phyloP scores from a whole-genome alignment of 2,888 invertebrate genomes.

The Hartigia nigra region DNA sequence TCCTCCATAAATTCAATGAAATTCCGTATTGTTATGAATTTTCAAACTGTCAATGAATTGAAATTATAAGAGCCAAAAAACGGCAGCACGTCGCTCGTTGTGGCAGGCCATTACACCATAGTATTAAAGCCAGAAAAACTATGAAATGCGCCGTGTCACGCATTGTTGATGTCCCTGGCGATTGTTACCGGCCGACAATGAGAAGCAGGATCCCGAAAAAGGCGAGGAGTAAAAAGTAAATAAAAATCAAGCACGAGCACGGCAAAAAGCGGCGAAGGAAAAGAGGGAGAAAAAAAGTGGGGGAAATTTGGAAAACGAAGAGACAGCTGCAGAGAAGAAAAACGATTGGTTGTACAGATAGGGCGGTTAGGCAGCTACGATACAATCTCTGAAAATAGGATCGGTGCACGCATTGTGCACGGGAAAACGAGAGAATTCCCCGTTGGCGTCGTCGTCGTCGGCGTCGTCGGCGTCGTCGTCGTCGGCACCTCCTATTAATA shows the following conservation, averaged over 20 bases:
- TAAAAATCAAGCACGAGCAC: constrained; percentile 17
- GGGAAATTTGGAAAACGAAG: constrained; percentile 3
- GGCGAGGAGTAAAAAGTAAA: background rate
- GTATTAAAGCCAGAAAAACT: background rate
- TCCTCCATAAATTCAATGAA: background rate
- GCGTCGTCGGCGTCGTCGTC: background rate
- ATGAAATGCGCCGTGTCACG: background rate
- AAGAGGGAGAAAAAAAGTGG: constrained; percentile 1
- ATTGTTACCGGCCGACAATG: background rate
- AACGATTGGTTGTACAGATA: constrained; percentile 50
- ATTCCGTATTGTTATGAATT: background rate
- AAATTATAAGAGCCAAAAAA: background rate
- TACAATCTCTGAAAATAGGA: constrained; percentile 63
- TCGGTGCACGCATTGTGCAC: constrained; percentile 37
- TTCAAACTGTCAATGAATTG: background rate
- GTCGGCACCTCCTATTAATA: background rate
- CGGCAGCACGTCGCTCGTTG: background rate
- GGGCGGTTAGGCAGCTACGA: constrained; percentile 43
- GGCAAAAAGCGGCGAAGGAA: background rate
- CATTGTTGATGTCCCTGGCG: background rate
- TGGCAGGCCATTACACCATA: background rate
- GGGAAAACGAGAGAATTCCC: background rate
- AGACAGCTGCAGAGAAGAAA: constrained; percentile 16
- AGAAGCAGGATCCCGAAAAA: background rate
- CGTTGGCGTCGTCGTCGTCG: background rate